Evolutionary conservation across 2,888 invertebrate genomes (phyloP).

Genomic region (Eilema depressum): DNA sequence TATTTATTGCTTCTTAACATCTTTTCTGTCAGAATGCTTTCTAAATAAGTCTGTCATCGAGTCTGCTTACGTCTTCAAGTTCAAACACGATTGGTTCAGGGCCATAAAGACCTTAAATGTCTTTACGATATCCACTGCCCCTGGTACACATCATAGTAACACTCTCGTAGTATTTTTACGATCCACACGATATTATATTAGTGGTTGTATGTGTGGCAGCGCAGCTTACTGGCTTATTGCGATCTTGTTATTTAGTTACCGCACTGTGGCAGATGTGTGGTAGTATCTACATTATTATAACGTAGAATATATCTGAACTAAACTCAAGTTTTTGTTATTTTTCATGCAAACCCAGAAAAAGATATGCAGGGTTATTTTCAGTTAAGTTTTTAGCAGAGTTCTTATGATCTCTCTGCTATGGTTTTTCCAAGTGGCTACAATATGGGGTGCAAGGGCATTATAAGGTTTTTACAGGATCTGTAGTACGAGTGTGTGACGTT

Average conservation of each 20-base stretch:
- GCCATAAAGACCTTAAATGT: conserved; percentile 11
- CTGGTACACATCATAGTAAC: conserved; percentile 11
- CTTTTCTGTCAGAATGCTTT: too few species aligned
- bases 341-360: too few species aligned
- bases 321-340: background rate
- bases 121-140: conserved; percentile 22
- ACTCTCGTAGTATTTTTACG: conserved; percentile 28
- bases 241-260: conserved; percentile 15
- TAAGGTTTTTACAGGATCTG: too few species aligned
- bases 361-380: too few species aligned
- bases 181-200: conserved; percentile 22
- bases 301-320: background rate
- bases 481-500: too few species aligned
- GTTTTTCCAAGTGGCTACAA: too few species aligned
- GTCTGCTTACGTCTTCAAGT: background rate
- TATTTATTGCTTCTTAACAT: too few species aligned
- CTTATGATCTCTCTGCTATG: too few species aligned
- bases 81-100: background rate
- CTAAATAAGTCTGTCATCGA: too few species aligned
- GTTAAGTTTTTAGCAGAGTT: too few species aligned
- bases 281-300: conserved; percentile 5
- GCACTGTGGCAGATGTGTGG: conserved; percentile 14
- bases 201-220: conserved; percentile 25
- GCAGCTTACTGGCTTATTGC: conserved; percentile 29
- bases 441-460: too few species aligned